These are phyloP conservation scores for Melopsittacus undulatus DNA, from an alignment of 2,797 vertebrate genomes.

Conservation along the genomic window DNA sequence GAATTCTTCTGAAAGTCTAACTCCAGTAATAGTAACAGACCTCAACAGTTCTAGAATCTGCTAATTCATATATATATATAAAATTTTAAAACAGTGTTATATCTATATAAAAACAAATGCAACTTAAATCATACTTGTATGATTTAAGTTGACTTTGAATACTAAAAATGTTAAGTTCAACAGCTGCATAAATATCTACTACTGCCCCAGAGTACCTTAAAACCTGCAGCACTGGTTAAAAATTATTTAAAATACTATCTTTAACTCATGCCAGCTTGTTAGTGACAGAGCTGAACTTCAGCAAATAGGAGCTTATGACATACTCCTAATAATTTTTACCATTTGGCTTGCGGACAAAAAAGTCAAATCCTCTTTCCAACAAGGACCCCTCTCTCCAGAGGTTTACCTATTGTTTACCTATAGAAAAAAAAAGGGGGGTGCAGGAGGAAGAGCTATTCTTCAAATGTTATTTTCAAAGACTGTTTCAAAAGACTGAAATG, in stretches of 20 bases:
- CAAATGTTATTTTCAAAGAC: not conserved
- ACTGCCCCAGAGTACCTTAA: not conserved
- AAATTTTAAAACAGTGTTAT: not conserved
- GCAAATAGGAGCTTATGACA: not conserved
- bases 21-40: not conserved
- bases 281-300: not conserved
- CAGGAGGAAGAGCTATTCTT: not conserved
- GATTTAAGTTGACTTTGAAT: not conserved
- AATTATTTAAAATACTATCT: not conserved
- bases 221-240: not conserved
- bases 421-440: not conserved
- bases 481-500: not conserved
- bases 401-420: not conserved
- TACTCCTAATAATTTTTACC: not conserved
- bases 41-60: not conserved
- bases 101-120: not conserved
- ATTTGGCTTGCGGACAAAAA: not conserved
- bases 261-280: not conserved
- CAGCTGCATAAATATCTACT: not conserved
- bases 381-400: not conserved
- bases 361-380: not conserved
- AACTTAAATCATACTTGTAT: not conserved
- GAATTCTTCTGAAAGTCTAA: constrained; percentile 29
- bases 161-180: not conserved
- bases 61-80: not conserved